Conservation (phyloP, 2,113 vertebrate species). For the Rattus norvegicus region GRCr8 NC_086026.1:29474501-29475000, state of each 20-base stretch:
- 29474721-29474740: not conserved
- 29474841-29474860: not conserved
- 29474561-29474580: not conserved
- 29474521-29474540: not conserved
- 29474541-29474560: too few relatives aligned
- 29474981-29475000: not conserved
- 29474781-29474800: not conserved
- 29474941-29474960: not conserved
- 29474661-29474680: not conserved
- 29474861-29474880: not conserved
- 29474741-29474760: not conserved
- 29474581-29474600: not conserved
- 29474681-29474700: slow-evolving; percentile 44
- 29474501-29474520: not conserved
- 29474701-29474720: slow-evolving; percentile 36
- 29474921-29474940: not conserved
- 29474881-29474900: not conserved
- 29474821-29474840: not conserved
- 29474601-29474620: not conserved
- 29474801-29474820: slow-evolving; percentile 10
- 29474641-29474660: not conserved
- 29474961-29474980: not conserved
- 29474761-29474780: not conserved
- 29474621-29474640: slow-evolving; percentile 54
- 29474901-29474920: not conserved